Evolutionary conservation across 1,140 invertebrate genomes (phyloP).

Genomic region (Pseudomyrmex pallidus): DNA sequence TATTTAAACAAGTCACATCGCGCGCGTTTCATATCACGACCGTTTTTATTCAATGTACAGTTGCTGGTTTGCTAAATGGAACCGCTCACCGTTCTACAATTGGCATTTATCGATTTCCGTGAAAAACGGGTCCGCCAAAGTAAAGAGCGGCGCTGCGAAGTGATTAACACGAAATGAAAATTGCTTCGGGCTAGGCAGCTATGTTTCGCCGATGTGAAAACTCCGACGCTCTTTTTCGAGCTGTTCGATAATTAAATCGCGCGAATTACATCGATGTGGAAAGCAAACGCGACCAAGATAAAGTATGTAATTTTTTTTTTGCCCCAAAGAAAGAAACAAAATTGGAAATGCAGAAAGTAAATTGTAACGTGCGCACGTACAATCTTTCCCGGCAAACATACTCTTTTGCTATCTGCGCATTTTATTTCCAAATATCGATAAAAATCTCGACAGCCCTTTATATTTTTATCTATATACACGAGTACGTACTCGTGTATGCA

Average conservation of each 20-base stretch:
- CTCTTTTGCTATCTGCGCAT: background rate
- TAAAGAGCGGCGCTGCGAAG: constrained; percentile 59
- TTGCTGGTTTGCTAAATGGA: constrained; percentile 60
- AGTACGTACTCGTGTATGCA: too few species aligned
- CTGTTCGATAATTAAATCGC: constrained; percentile 62
- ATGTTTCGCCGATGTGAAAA: constrained; percentile 56
- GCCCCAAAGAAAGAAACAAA: background rate
- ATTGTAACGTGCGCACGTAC: background rate
- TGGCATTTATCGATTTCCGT: constrained; percentile 62
- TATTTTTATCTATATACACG: background rate
- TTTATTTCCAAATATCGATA: constrained; percentile 24
- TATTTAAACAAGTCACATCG: constrained; percentile 5
- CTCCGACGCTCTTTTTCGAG: constrained; percentile 30
- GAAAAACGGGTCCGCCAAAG: constrained; percentile 66
- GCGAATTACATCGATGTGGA: constrained; percentile 21
- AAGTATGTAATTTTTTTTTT: constrained; percentile 29
- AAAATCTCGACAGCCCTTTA: constrained; percentile 25
- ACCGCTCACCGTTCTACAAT: constrained; percentile 64
- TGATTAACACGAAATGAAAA: constrained; percentile 64
- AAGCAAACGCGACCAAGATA: constrained; percentile 26
- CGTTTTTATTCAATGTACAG: constrained; percentile 35
- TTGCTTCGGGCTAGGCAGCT: constrained; percentile 33
- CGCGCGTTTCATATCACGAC: constrained; percentile 15
- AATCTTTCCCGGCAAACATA: background rate
- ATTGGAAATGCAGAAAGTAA: constrained; percentile 20